phyloP scores from a whole-genome alignment of 2,888 invertebrate species.

The Eledone cirrhosa region DNA sequence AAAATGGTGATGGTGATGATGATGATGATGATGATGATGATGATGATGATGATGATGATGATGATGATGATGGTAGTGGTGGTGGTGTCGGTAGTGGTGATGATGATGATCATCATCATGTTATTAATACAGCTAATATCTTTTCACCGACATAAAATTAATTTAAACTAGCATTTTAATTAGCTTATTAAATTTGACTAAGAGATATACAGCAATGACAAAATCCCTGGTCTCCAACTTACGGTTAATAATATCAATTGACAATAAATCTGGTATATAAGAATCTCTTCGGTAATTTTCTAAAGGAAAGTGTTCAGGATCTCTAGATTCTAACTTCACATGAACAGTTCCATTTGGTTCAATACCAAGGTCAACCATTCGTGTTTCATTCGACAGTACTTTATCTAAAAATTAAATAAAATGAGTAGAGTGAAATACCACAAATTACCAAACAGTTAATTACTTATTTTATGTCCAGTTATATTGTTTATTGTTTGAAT shows the following conservation, averaged over 20 bases:
- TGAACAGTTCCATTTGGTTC: slow-evolving; percentile 65
- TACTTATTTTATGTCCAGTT: not conserved
- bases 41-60: slow-evolving; percentile 23
- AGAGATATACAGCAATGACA: not conserved
- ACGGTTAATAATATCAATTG: slow-evolving; percentile 63
- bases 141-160: too few species aligned
- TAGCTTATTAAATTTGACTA: too few species aligned
- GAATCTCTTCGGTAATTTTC: slow-evolving; percentile 62
- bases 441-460: not conserved
- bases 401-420: slow-evolving; percentile 45
- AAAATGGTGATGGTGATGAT: slow-evolving; percentile 19
- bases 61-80: slow-evolving; percentile 1
- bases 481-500: too few species aligned
- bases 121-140: too few species aligned
- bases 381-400: slow-evolving; percentile 50
- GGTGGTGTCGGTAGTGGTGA: not conserved
- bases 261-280: slow-evolving; percentile 66
- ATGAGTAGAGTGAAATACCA: not conserved
- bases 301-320: slow-evolving; percentile 64
- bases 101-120: too few species aligned
- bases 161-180: too few species aligned
- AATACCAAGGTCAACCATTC: slow-evolving; percentile 62
- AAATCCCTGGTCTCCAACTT: slow-evolving; percentile 2
- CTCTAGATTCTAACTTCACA: slow-evolving; percentile 64
- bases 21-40: slow-evolving; percentile 24